Base-by-base conservation (phyloP, 1,140 invertebrate species). In the Megalopta genalis region DNA sequence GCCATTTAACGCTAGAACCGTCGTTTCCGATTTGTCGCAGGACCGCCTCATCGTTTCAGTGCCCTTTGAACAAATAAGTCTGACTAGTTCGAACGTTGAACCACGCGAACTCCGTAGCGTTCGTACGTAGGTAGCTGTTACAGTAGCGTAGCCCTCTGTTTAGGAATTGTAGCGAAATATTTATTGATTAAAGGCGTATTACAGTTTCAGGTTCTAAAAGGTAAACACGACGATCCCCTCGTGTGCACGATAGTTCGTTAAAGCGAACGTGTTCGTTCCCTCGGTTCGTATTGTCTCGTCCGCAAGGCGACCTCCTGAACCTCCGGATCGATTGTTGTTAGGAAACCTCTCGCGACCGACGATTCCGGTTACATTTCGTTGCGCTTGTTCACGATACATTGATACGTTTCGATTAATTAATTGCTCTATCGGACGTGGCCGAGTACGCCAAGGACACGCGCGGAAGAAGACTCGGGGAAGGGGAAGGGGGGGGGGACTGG, bases 161-260 rank as follows among this genome's bases (percentile, higher is more conserved):
- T 74, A 77, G 57, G 49, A 75, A 39, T 86, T 82, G 62, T 86
- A 86, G 84, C 85, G 85, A 86, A 86, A 86, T 83, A 71, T 86
- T 86, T 86, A 86, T 86, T 86, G 80, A 86, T 86, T 86, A 84
- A 86, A 86, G 81, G 77, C 81, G 83, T 86, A 78, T 86, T 86
- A 86, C 81, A 86, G 63, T 67, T 86, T 80, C 70, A 84, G 67
- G 64, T 81, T 83, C 84, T 86, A 86, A 54, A 74, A 86, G 32
- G 57, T 86, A 86, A 68, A 86, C 84, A 86, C 81, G 84, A 86
- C 80, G 84, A 80, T 86, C 77, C 73, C 77, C 60, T 86, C 76
- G 81, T 75, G 72, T 73, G 60, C 82, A 68, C 64, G 74, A 85
- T 70, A 77, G 49, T 67, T 63, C 37, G 66, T 80, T 73, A 59